Base-by-base conservation (phyloP, 2,113 vertebrate species). In the Chaetura pelagica region DNA sequence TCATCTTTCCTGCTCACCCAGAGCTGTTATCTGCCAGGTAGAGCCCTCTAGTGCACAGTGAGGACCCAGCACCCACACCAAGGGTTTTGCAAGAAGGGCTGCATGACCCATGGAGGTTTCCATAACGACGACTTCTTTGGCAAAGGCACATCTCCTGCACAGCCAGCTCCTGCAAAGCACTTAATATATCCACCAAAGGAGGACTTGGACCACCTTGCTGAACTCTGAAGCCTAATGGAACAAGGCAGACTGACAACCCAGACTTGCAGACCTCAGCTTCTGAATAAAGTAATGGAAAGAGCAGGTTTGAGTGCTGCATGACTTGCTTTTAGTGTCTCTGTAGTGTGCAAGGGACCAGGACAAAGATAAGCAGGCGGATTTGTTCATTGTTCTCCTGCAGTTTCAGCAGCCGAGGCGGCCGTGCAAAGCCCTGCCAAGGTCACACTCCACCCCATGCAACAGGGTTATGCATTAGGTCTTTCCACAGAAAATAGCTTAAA, bases 31-130 rank as follows among this genome's bases (percentile, higher is more conserved):
- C 59, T 76, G 75, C 85, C 83, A 80, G 42, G 83, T 51, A 92
- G 85, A 94, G 94, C 95, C 96, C 94, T 66, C 94, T 94, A 93
- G 94, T 93, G 95, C 63, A 44, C 44, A 14, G 10, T 10, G 42
- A 1, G 6, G 52, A 55, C 6, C 42, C 8, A 7, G 55, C 90
- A 92, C 12, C 7, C 5, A 46, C 24, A 14, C 17, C 4, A 23
- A 48, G 7, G 49, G 17, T 4, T 63, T 73, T 35, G 7, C 9
- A 67, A 92, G 42, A 27, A 72, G 23, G 40, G 30, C 32, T 64
- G 10, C 8, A 57, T 4, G 8, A 35, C 12, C 32, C 32, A 13
- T 1, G 3, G 57, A 34, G 18, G 19, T 48, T 68, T 66, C 68
- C 26, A 20, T 18, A 51, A 68, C 0, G 4, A 24, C n/a, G 11